phyloP scores from a whole-genome alignment of 2,113 vertebrate genomes.

The Labrus mixtus region DNA sequence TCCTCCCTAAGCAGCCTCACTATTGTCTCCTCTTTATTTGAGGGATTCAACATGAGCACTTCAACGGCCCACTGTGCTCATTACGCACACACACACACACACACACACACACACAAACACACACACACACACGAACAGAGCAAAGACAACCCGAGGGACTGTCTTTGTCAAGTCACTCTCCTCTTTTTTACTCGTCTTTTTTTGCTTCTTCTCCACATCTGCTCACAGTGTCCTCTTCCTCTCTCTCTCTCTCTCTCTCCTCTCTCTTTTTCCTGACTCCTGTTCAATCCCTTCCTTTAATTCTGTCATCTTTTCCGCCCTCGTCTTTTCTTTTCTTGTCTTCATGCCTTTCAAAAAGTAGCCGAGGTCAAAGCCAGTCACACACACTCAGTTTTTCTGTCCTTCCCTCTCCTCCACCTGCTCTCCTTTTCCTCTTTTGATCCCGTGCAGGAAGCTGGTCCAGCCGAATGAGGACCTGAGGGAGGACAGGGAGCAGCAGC shows the following conservation, averaged over 20 bases:
- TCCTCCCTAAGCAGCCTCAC: conserved; percentile 32
- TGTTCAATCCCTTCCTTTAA: neutral
- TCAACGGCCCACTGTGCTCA: conserved; percentile 59
- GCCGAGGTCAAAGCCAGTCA: conserved; percentile 24
- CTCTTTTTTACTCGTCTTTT: conserved; percentile 13
- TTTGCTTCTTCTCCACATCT: conserved; percentile 17
- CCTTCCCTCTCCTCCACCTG: conserved; percentile 25
- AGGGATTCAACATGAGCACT: conserved; percentile 52
- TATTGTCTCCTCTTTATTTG: conserved; percentile 46
- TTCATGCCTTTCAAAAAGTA: conserved; percentile 6
- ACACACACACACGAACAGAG: conserved; percentile 7
- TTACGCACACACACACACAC: conserved; percentile 35
- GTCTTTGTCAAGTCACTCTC: conserved; percentile 51
- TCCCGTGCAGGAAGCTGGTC: conserved; percentile 7
- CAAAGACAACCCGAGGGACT: conserved; percentile 37
- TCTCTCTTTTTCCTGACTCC: neutral
- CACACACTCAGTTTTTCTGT: conserved; percentile 6
- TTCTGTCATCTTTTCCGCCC: neutral
- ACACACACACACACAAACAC: neutral
- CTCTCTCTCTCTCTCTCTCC: neutral
- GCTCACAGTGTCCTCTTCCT: neutral
- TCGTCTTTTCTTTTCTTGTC: neutral
- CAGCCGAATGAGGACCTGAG: conserved; percentile 25
- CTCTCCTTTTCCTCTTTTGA: conserved; percentile 38
- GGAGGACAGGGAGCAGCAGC: conserved; percentile 13